Evolutionary conservation across 2,888 invertebrate species (phyloP).

Genomic region (Ceramica pisi): DNA sequence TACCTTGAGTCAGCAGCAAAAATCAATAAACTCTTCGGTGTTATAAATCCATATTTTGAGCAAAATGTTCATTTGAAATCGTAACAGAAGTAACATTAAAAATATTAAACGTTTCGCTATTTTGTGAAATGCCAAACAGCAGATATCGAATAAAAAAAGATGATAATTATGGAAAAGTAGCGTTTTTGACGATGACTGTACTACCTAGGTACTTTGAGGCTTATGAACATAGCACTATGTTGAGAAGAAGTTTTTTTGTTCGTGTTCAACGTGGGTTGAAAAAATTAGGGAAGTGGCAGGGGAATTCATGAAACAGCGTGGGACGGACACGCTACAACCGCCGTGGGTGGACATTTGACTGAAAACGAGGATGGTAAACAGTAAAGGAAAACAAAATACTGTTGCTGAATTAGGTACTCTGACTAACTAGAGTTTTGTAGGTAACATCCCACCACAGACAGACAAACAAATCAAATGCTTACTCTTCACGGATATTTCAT

Average conservation of each 20-base stretch:
- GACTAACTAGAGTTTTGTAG: slow-evolving; percentile 9
- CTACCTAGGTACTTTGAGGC: background rate
- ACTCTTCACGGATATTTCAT: too few species aligned
- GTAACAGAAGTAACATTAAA: too few species aligned
- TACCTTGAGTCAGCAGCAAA: background rate
- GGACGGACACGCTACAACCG: slow-evolving; percentile 9
- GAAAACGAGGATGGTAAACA: slow-evolving; percentile 7
- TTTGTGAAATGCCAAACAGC: too few species aligned
- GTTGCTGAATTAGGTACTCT: background rate
- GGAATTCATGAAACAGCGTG: slow-evolving; percentile 21
- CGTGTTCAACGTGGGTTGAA: slow-evolving; percentile 16
- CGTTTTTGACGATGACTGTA: too few species aligned
- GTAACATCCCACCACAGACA: background rate
- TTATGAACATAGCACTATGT: background rate
- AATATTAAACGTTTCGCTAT: too few species aligned
- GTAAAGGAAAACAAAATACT: background rate
- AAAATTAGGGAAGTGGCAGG: slow-evolving; percentile 4
- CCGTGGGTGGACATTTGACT: slow-evolving; percentile 32
- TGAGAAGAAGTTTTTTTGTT: background rate
- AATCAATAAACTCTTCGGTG: too few species aligned
- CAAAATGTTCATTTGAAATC: too few species aligned
- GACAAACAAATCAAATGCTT: background rate
- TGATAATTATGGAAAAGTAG: too few species aligned
- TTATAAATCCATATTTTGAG: too few species aligned
- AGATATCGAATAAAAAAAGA: too few species aligned